Conservation (phyloP, 2,797 vertebrate species). For the Onychomys leucogaster region DNA sequence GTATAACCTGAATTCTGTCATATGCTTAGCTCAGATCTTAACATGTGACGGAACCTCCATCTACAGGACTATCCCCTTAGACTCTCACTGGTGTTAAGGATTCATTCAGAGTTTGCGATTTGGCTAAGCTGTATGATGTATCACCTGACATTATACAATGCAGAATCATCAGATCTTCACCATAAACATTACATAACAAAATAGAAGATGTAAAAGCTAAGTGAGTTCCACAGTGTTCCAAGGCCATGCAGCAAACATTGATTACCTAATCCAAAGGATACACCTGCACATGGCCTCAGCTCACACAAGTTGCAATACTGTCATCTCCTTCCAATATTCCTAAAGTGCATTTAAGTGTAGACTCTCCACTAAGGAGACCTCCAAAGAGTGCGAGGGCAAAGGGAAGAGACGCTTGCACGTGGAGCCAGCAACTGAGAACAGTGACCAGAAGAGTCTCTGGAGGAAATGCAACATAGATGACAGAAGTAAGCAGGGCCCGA, state of each 20-base stretch:
- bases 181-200: constrained; percentile 20
- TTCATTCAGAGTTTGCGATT: neutral
- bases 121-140: neutral
- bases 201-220: constrained; percentile 1
- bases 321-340: neutral
- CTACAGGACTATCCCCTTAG: neutral
- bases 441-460: neutral
- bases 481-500: neutral
- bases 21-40: constrained; percentile 17
- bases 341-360: neutral
- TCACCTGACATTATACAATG: neutral
- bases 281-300: neutral
- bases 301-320: neutral
- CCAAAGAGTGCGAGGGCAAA: neutral
- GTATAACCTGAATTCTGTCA: neutral
- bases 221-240: neutral
- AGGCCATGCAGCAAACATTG: neutral
- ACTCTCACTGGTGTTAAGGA: constrained; percentile 23
- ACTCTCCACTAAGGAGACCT: neutral
- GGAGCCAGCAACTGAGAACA: constrained; percentile 30
- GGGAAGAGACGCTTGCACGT: neutral
- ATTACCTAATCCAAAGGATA: neutral
- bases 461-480: neutral
- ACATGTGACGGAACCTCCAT: neutral
- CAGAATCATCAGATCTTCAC: neutral